These are phyloP conservation scores for Trissolcus japonicus DNA, from an alignment of 2,888 invertebrate species.

Conservation along the genomic window DNA sequence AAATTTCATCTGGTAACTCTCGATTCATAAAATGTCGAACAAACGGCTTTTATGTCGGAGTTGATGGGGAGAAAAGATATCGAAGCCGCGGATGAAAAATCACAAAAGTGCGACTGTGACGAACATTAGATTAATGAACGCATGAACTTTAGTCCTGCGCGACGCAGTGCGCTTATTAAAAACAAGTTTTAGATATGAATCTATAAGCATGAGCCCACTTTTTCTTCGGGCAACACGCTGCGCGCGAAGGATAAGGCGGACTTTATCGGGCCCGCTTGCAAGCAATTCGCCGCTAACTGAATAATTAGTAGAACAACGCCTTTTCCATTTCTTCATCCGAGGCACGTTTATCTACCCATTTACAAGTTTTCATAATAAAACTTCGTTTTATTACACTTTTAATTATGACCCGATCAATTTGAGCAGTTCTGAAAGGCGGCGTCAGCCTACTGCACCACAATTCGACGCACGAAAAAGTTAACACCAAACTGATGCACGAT, in stretches of 20 bases:
- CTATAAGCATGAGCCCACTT: conserved; percentile 52
- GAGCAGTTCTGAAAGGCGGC: too few relatives aligned
- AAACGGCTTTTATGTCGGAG: too few relatives aligned
- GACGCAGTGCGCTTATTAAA: conserved; percentile 53
- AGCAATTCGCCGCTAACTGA: conserved; percentile 48
- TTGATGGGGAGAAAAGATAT: background rate
- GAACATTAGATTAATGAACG: conserved; percentile 49
- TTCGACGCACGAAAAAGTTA: conserved; percentile 9
- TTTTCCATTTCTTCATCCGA: conserved; percentile 29
- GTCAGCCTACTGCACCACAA: background rate
- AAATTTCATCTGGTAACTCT: too few relatives aligned
- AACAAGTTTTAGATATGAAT: conserved; percentile 56
- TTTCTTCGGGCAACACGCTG: conserved; percentile 50
- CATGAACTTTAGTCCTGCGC: conserved; percentile 39
- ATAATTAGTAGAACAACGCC: conserved; percentile 57
- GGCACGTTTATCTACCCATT: conserved; percentile 18
- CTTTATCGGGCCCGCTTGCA: conserved; percentile 34
- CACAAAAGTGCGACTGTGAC: conserved; percentile 29
- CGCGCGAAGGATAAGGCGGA: conserved; percentile 54
- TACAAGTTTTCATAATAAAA: background rate
- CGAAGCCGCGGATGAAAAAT: background rate
- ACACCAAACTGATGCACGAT: too few relatives aligned
- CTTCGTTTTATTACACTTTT: too few relatives aligned
- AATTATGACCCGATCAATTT: too few relatives aligned
- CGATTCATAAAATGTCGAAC: too few relatives aligned